phyloP scores from a whole-genome alignment of 2,797 vertebrate species.

The Galago senegalensis region DNA sequence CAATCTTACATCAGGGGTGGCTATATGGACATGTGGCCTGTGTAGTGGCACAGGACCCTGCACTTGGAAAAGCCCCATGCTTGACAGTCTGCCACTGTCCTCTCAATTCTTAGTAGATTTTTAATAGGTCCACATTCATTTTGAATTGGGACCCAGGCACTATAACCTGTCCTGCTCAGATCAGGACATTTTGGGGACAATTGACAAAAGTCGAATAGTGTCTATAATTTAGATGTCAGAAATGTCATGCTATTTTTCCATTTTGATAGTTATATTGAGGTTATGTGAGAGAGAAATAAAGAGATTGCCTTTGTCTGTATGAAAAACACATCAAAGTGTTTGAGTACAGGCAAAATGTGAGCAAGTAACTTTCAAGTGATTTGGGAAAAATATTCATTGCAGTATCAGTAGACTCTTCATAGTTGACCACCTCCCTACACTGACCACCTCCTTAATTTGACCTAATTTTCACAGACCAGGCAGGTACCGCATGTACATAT shows the following conservation, averaged over 20 bases:
- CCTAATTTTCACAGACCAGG: too few species aligned
- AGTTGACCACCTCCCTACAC: too few species aligned
- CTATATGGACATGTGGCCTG: background rate
- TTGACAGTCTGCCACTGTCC: background rate
- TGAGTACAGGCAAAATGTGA: background rate
- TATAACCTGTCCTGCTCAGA: background rate
- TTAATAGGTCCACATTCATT: background rate
- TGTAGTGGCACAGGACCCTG: background rate
- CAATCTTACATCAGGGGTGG: background rate
- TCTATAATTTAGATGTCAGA: background rate
- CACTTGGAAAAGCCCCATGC: fast-evolving
- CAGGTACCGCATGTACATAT: too few species aligned
- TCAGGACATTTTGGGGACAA: background rate
- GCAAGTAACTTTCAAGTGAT: background rate
- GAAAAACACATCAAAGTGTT: background rate
- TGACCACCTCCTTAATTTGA: too few species aligned
- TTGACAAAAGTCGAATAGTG: background rate
- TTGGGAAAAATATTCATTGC: background rate
- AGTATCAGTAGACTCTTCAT: too few species aligned
- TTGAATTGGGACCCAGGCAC: background rate
- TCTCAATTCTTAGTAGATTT: background rate
- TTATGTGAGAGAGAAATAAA: background rate
- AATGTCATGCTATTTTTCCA: background rate
- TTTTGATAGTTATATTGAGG: background rate
- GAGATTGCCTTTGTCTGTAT: background rate